phyloP scores from a whole-genome alignment of 2,113 vertebrate species.

The Steatornis caripensis region DNA sequence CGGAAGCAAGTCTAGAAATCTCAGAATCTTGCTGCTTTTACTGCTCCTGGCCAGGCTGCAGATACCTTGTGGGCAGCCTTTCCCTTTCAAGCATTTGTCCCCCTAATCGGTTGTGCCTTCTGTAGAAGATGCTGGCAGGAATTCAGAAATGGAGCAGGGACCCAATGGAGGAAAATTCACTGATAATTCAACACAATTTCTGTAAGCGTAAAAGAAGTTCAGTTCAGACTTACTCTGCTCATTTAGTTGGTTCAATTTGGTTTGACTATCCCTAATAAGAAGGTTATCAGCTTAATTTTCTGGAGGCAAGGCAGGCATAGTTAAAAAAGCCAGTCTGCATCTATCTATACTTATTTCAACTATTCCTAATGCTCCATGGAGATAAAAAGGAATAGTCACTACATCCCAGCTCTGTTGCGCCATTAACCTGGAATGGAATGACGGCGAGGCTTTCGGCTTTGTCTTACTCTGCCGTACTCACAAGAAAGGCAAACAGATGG shows the following conservation, averaged over 20 bases:
- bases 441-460: background rate
- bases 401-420: background rate
- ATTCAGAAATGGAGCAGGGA: background rate
- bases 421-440: background rate
- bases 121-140: background rate
- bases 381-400: background rate
- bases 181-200: background rate
- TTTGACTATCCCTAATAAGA: background rate
- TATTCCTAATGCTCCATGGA: background rate
- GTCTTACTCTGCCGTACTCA: background rate
- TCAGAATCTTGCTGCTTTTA: background rate
- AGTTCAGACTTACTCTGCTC: background rate
- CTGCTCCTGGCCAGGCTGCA: background rate
- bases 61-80: background rate
- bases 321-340: background rate
- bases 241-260: background rate
- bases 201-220: background rate
- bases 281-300: background rate
- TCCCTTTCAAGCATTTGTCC: background rate
- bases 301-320: background rate
- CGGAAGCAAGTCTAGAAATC: background rate
- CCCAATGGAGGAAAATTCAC: background rate
- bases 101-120: background rate
- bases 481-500: background rate
- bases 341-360: background rate